Conservation (phyloP, 2,113 vertebrate genomes). For the Bucco capensis region DNA sequence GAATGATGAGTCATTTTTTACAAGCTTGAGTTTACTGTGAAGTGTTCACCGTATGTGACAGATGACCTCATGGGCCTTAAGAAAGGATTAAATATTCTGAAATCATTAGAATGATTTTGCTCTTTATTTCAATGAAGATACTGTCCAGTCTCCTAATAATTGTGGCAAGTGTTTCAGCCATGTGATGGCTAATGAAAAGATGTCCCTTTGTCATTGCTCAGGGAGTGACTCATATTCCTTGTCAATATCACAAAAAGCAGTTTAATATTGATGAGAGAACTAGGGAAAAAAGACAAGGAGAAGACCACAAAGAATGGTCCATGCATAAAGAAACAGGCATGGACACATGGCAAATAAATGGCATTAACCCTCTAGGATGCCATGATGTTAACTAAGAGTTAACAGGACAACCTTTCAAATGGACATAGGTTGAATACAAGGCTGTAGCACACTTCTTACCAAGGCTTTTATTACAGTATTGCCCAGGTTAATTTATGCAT, state of each 20-base stretch:
- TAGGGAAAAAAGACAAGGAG: neutral
- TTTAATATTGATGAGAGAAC: neutral
- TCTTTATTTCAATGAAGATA: neutral
- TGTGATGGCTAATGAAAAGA: neutral
- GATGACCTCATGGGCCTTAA: neutral
- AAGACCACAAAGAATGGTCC: neutral
- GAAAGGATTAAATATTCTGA: neutral
- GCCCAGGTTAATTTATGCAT: neutral
- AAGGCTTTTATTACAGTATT: neutral
- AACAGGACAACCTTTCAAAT: neutral
- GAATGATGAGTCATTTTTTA: neutral
- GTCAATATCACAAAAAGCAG: neutral
- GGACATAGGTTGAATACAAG: neutral
- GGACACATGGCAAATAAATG: neutral
- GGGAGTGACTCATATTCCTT: neutral
- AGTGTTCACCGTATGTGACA: neutral
- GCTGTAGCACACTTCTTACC: neutral
- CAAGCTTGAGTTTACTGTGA: neutral
- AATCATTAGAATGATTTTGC: neutral
- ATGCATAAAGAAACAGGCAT: neutral
- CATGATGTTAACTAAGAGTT: neutral
- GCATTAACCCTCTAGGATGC: neutral
- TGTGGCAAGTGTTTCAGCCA: neutral
- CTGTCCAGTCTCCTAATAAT: neutral
- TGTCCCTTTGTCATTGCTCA: neutral